Evolutionary conservation across 2,113 vertebrate genomes (phyloP).

Genomic region (Pluvialis apricaria): DNA sequence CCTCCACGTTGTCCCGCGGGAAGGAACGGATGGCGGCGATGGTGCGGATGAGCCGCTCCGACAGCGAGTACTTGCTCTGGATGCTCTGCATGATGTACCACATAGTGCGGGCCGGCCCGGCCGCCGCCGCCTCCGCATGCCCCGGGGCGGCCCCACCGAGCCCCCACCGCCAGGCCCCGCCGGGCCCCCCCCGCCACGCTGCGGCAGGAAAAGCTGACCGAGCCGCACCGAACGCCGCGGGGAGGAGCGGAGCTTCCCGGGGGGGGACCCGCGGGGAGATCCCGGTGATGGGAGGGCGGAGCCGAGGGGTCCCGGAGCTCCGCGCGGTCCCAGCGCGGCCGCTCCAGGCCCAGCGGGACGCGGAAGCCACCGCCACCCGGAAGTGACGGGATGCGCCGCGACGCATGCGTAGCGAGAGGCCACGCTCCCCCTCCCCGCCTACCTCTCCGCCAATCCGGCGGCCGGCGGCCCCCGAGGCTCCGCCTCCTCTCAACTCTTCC

Average conservation of each 20-base stretch:
- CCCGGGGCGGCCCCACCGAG: background rate
- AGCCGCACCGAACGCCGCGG: background rate
- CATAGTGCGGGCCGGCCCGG: slow-evolving; percentile 64
- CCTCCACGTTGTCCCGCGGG: slow-evolving; percentile 94
- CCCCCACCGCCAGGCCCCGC: no score
- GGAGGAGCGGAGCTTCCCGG: no score
- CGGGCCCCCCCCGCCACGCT: no score
- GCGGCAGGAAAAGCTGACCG: background rate
- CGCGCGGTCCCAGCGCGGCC: background rate
- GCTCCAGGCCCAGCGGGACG: background rate
- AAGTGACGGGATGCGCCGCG: accelerated
- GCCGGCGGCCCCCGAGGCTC: background rate
- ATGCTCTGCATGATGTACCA: slow-evolving; percentile 96
- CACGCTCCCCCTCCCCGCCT: background rate
- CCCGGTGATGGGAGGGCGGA: no score
- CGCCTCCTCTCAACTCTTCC: background rate
- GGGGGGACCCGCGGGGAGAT: no score
- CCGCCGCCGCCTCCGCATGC: slow-evolving; percentile 55
- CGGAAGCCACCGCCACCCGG: background rate
- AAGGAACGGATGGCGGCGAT: slow-evolving; percentile 96
- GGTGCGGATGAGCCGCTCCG: slow-evolving; percentile 92
- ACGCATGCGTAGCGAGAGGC: background rate
- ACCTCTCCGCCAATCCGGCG: background rate
- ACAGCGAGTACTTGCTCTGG: slow-evolving; percentile 95
- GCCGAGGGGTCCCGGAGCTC: background rate